phyloP scores from a whole-genome alignment of 2,888 invertebrate species.

The Apamea monoglypha region DNA sequence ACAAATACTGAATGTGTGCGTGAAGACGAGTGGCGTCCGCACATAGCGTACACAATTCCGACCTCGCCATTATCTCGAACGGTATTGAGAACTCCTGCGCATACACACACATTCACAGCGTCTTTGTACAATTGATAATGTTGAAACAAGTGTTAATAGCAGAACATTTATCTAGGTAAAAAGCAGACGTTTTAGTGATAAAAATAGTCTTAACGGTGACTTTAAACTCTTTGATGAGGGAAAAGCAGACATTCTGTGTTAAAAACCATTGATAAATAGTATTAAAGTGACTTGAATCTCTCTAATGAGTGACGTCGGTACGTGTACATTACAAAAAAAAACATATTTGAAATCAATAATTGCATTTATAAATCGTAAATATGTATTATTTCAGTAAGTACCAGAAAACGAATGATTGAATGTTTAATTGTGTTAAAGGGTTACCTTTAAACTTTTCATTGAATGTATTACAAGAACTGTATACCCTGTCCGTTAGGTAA shows the following conservation, averaged over 20 bases:
- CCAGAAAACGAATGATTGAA: too few relatives aligned
- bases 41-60: not conserved
- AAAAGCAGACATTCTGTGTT: not conserved
- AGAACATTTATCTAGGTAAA: too few relatives aligned
- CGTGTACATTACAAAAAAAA: not conserved
- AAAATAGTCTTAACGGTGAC: not conserved
- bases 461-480: too few relatives aligned
- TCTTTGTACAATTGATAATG: too few relatives aligned
- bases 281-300: not conserved
- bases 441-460: too few relatives aligned
- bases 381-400: not conserved
- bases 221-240: not conserved
- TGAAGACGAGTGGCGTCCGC: not conserved
- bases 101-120: too few relatives aligned
- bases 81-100: too few relatives aligned
- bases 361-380: not conserved
- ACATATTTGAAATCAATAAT: not conserved
- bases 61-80: too few relatives aligned
- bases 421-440: too few relatives aligned
- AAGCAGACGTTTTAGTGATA: not conserved
- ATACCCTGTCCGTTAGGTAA: too few relatives aligned
- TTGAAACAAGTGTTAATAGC: too few relatives aligned
- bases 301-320: not conserved
- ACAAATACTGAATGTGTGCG: not conserved
- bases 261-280: not conserved